Evolutionary conservation across 2,888 invertebrate genomes (phyloP).

Genomic region (Junonia oenone): DNA sequence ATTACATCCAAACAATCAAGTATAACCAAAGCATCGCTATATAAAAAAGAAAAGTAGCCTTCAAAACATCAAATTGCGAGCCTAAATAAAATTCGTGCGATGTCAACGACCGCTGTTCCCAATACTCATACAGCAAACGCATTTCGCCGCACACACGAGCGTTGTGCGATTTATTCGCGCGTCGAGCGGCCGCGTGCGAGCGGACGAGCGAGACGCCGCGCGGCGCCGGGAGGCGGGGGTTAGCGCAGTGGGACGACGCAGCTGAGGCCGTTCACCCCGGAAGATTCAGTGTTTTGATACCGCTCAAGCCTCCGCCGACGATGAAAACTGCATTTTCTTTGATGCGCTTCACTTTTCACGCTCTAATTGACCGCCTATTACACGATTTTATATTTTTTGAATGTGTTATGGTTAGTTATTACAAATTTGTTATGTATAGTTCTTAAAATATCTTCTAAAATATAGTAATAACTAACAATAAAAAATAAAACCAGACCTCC

Average conservation of each 20-base stretch:
- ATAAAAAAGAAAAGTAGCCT: conserved; percentile 9
- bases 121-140: conserved; percentile 74
- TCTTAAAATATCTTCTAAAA: neutral
- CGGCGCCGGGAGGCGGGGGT: conserved; percentile 52
- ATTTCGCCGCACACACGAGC: conserved; percentile 66
- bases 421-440: neutral
- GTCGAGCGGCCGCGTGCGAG: conserved; percentile 2
- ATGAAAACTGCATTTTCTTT: conserved; percentile 78
- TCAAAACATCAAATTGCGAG: conserved; percentile 24
- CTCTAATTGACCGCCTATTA: conserved; percentile 59
- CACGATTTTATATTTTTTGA: conserved; percentile 20
- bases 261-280: conserved; percentile 73
- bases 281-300: conserved; percentile 80
- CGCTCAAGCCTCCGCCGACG: conserved; percentile 64
- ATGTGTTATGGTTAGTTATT: neutral
- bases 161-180: conserved; percentile 66
- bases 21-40: no score
- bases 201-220: conserved; percentile 48
- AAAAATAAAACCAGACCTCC: no score
- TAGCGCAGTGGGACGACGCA: conserved; percentile 54
- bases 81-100: conserved; percentile 57
- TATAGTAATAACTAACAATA: no score
- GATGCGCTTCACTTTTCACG: conserved; percentile 73
- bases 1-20: no score
- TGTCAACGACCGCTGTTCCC: conserved; percentile 73